phyloP scores from a whole-genome alignment of 64 coral and sea anemone species.

The Orbicella faveolata region DNA sequence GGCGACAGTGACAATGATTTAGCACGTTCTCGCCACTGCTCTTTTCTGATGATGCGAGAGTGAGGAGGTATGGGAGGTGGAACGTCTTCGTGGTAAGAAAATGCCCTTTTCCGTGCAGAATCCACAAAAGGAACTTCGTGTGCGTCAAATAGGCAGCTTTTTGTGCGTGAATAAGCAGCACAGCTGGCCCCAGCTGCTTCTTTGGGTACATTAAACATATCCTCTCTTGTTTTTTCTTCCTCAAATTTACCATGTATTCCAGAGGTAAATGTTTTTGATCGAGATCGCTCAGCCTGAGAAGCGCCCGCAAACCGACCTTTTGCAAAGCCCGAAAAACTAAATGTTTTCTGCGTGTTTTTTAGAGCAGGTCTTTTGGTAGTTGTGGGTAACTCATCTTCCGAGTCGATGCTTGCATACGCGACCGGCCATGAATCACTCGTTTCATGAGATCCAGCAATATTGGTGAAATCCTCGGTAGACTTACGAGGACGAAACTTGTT shows the following conservation, averaged over 20 bases:
- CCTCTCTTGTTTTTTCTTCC: not conserved
- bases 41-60: not conserved
- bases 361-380: not conserved
- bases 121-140: not conserved
- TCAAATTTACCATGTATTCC: not conserved
- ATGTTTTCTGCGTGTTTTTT: not conserved
- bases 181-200: not conserved
- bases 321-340: not conserved
- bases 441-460: not conserved
- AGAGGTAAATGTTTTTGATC: slow-evolving; percentile 2
- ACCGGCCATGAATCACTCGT: not conserved
- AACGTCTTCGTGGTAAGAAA: not conserved
- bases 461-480: not conserved
- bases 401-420: not conserved
- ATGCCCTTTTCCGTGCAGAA: not conserved
- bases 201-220: not conserved
- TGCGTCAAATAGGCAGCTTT: not conserved
- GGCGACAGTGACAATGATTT: not conserved
- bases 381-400: not conserved
- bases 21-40: not conserved
- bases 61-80: not conserved
- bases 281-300: not conserved
- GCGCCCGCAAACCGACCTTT: not conserved
- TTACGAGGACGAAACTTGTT: slow-evolving; percentile 2
- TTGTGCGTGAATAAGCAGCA: not conserved